Percentiles rank a stretch among this genome's conserved stretches.
These are phyloP conservation scores for Neoaliturus tenellus DNA, from an alignment of 2,888 invertebrate genomes.

Conservation along the genomic window DNA sequence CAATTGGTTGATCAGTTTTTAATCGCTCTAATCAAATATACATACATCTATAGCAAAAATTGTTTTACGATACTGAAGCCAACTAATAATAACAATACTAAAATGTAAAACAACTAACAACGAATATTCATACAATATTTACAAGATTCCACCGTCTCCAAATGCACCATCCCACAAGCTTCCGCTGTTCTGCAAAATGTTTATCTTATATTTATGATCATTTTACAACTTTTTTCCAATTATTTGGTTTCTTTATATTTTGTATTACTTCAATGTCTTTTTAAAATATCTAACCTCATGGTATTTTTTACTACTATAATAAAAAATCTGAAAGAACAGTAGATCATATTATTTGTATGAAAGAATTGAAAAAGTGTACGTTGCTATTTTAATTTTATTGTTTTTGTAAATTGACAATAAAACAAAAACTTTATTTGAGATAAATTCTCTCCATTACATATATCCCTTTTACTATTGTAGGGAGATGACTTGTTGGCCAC, in stretches of 20 bases:
- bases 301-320: too few relatives aligned
- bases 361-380: too few relatives aligned
- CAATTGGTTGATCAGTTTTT: not conserved
- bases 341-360: too few relatives aligned
- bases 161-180: not conserved
- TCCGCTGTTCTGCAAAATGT: not conserved
- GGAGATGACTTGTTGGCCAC: too few relatives aligned
- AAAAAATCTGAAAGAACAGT: too few relatives aligned
- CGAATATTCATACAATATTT: not conserved
- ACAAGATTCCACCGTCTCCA: not conserved
- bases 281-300: too few relatives aligned
- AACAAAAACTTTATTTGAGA: too few relatives aligned
- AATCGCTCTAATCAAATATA: not conserved
- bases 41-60: not conserved
- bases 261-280: too few relatives aligned
- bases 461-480: too few relatives aligned
- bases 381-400: too few relatives aligned
- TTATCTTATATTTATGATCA: not conserved
- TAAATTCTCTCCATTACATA: too few relatives aligned
- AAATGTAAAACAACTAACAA: not conserved
- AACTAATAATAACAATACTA: not conserved
- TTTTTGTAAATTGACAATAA: too few relatives aligned
- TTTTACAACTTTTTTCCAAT: conserved; percentile 25
- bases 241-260: not conserved
- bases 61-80: not conserved